Conservation (phyloP, 2,797 vertebrate genomes). For the Peromyscus nudipes region DNA sequence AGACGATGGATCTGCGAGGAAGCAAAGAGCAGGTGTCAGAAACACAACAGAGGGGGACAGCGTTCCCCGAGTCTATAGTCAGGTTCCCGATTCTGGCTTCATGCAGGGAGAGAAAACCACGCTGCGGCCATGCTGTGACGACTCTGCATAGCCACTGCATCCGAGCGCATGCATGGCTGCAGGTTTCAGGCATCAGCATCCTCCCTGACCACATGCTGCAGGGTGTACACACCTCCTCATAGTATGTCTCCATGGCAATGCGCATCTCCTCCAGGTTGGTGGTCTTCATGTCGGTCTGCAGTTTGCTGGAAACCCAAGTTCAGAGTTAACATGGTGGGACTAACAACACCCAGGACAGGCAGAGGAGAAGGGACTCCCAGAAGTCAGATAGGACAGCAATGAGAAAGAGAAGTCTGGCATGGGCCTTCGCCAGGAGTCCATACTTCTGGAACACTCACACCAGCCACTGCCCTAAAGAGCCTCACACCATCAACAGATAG, state of each 20-base stretch:
- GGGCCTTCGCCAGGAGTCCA: not conserved
- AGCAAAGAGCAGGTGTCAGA: not conserved
- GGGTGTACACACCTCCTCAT: constrained; percentile 92
- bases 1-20: constrained; percentile 90
- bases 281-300: constrained; percentile 93
- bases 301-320: constrained; percentile 89
- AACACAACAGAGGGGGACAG: fast-evolving
- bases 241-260: constrained; percentile 93
- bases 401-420: not conserved
- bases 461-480: not conserved
- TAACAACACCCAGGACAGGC: fast-evolving
- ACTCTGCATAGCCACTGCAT: fast-evolving
- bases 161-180: not conserved
- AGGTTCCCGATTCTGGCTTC: not conserved
- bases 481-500: fast-evolving
- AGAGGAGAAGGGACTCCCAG: not conserved
- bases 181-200: not conserved
- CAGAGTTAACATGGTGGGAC: not conserved
- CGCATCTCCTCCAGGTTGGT: constrained; percentile 94
- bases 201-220: not conserved
- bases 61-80: not conserved
- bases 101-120: not conserved
- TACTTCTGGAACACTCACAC: not conserved
- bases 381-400: not conserved
- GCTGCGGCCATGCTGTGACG: fast-evolving